Evolutionary conservation across 2,113 vertebrate species (phyloP).

Genomic region (Dasyornis broadbenti): DNA sequence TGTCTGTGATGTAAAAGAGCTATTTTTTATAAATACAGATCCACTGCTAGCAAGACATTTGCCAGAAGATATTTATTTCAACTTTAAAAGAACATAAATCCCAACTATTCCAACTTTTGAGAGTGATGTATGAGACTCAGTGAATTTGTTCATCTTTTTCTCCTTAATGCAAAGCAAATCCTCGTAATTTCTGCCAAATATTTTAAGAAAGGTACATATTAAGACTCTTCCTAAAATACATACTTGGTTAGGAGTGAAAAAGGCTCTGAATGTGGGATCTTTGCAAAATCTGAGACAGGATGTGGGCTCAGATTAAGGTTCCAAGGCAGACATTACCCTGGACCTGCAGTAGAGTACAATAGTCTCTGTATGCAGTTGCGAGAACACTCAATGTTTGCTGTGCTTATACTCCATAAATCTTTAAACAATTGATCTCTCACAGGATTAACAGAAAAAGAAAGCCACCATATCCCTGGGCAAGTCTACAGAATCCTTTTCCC

Average conservation of each 20-base stretch:
- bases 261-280: background rate
- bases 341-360: fast-evolving
- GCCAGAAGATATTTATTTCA: background rate
- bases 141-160: background rate
- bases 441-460: background rate
- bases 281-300: background rate
- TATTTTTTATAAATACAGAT: background rate
- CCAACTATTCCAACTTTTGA: background rate
- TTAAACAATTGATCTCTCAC: background rate
- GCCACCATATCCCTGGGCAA: background rate
- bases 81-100: background rate
- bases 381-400: background rate
- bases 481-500: background rate
- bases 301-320: background rate
- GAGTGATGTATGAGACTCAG: background rate
- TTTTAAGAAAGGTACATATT: background rate
- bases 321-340: background rate
- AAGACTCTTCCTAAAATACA: background rate
- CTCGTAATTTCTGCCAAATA: background rate
- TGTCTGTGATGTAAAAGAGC: background rate
- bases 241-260: background rate
- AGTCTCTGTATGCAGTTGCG: fast-evolving
- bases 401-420: background rate
- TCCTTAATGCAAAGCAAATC: background rate
- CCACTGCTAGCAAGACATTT: background rate